Evolutionary conservation across 2,113 vertebrate genomes (phyloP).

Genomic region (Notiomystis cincta): DNA sequence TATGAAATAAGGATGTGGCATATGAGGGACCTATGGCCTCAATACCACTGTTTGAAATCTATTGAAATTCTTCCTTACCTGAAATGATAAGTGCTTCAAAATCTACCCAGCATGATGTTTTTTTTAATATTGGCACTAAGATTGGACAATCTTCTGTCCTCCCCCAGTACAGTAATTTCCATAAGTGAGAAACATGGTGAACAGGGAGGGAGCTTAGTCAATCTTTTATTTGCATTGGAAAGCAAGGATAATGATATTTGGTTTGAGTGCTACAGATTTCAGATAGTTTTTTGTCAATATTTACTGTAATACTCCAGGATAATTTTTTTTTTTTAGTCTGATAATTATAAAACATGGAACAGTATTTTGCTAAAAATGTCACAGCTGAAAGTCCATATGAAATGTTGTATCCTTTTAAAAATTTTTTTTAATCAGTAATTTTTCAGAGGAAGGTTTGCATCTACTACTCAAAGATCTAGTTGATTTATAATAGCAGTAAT

Average conservation of each 20-base stretch:
- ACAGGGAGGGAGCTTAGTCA: not conserved
- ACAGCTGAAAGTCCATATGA: not conserved
- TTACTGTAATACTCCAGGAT: not conserved
- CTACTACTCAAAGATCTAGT: not conserved
- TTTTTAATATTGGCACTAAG: not conserved
- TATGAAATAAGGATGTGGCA: not conserved
- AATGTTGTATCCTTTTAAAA: not conserved
- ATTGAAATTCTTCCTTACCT: not conserved
- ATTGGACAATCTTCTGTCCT: not conserved
- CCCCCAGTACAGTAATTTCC: not conserved
- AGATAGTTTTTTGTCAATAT: not conserved
- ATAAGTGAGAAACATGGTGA: accelerated
- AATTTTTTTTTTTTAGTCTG: not conserved
- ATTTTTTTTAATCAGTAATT: not conserved
- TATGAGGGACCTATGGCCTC: not conserved
- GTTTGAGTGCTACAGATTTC: not conserved
- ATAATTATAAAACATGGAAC: not conserved
- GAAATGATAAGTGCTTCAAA: not conserved
- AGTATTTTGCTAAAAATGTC: not conserved
- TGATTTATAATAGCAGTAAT: not conserved
- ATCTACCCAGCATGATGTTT: not conserved
- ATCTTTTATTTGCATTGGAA: conserved; percentile 11
- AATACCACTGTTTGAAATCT: not conserved
- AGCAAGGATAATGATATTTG: not conserved
- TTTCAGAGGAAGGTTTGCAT: not conserved